Evolutionary conservation across 2,888 invertebrate genomes (phyloP), one percentile per base, ranked within the genome.

Genomic region (Hylaea fasciaria): DNA sequence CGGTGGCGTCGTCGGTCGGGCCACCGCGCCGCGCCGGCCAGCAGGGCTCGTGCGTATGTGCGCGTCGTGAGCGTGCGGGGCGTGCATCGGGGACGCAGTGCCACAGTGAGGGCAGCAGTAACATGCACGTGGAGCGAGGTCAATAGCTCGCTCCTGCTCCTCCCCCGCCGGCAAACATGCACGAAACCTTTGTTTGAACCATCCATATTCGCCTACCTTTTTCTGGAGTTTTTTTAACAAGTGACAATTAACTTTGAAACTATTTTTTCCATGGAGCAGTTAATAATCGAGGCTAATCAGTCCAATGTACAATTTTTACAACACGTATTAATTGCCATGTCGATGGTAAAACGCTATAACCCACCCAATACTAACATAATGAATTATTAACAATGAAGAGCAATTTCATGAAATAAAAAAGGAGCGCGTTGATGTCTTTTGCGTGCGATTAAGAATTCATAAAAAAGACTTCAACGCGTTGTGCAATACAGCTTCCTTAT

Each of bases 141-240:
- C 88, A 86, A 85, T 84, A 87, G 78, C 87, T 83, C 77, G 70
- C 69, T 78, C 74, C 80, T 78, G 75, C 73, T 41, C 64, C 72
- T 66, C 67, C 71, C 60, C 56, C 57, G 48, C 54, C 58, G 37
- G 29, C 43, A 58, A n/a, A 64, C 65, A 57, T 61, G 57, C 57
- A 63, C 65, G 59, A 66, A 65, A 62, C 66, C 67, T 69, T 71
- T 69, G 68, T 64, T 56, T 62, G 49, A 64, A 57, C 11, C 55
- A 48, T 53, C 37, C 54, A 46, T 49, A 55, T 57, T 54, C 49
- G 51, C 43, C 40, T 44, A 50, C 35, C 49, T 65, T 57, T 58
- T 40, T 37, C 3, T 2, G 37, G 37, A 10, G n/a, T 10, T 7
- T 7, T 32, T 32, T 32, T 32, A 32, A 1, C 32, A 32, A 7